A percentile compares a stretch with the other conserved stretches of the same genome.
These are phyloP conservation scores for Myrmecobius fasciatus DNA, from an alignment of 2,113 vertebrate species.

Conservation along the genomic window DNA sequence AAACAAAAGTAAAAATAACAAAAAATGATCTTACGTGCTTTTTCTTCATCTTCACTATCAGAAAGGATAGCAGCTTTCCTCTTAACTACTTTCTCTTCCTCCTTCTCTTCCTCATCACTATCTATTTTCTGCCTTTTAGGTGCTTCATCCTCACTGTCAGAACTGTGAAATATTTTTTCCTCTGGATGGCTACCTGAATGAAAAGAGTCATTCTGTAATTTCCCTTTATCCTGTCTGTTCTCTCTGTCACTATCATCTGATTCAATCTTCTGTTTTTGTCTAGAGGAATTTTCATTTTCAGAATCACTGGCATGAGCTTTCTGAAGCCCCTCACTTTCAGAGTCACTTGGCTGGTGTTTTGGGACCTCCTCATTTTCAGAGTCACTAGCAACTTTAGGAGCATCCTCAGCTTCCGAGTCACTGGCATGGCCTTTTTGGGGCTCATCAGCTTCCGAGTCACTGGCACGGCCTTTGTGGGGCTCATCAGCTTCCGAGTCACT, in stretches of 20 bases:
- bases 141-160: slow-evolving; percentile 86
- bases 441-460: slow-evolving; percentile 78
- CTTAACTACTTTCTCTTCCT: slow-evolving; percentile 88
- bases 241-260: slow-evolving; percentile 85
- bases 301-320: slow-evolving; percentile 83
- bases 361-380: slow-evolving; percentile 78
- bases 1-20: not conserved
- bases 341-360: slow-evolving; percentile 66
- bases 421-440: slow-evolving; percentile 71
- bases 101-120: slow-evolving; percentile 88
- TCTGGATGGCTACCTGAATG: slow-evolving; percentile 70
- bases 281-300: slow-evolving; percentile 78
- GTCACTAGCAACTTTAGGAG: slow-evolving; percentile 73
- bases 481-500: slow-evolving; percentile 83
- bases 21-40: slow-evolving; percentile 83
- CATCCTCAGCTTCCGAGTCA: slow-evolving; percentile 73
- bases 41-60: slow-evolving; percentile 95
- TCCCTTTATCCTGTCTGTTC: slow-evolving; percentile 77
- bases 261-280: slow-evolving; percentile 81
- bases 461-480: slow-evolving; percentile 51
- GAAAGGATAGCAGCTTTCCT: slow-evolving; percentile 94
- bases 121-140: slow-evolving; percentile 81
- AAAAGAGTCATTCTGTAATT: slow-evolving; percentile 75
- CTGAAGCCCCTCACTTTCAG: slow-evolving; percentile 76
- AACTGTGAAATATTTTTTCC: slow-evolving; percentile 79